Conservation (phyloP, 1,140 invertebrate genomes). For the Delia radicum region DNA sequence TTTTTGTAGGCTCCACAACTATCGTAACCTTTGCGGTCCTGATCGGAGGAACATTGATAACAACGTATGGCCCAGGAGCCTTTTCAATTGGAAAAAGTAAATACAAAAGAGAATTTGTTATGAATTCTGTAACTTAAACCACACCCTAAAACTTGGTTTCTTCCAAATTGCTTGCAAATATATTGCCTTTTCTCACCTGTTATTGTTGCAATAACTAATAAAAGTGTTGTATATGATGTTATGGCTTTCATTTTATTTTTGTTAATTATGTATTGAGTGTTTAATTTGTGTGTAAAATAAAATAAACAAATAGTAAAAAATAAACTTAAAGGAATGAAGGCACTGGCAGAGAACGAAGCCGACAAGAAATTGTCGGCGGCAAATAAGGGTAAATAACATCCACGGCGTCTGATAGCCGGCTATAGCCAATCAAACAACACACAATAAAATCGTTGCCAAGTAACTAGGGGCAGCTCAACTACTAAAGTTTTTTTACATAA, state of each 20-base stretch:
- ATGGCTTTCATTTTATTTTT: not conserved
- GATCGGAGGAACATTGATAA: conserved; percentile 83
- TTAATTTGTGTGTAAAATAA: not conserved
- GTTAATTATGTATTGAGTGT: not conserved
- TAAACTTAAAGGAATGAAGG: not conserved
- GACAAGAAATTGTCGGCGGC: too few species aligned
- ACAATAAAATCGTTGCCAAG: too few species aligned
- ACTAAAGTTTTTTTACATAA: too few species aligned
- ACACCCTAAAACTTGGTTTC: conserved; percentile 9
- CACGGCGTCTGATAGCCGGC: too few species aligned
- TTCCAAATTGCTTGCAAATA: not conserved
- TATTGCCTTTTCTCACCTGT: not conserved
- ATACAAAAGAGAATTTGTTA: too few species aligned
- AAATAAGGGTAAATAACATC: too few species aligned
- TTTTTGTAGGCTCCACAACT: conserved; percentile 83
- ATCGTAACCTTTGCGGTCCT: conserved; percentile 73
- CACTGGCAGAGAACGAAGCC: too few species aligned
- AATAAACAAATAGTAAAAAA: not conserved
- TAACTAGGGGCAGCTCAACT: too few species aligned
- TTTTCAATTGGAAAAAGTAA: conserved; percentile 15
- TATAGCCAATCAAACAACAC: too few species aligned
- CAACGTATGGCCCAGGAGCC: conserved; percentile 64
- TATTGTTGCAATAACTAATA: not conserved
- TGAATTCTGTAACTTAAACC: not conserved
- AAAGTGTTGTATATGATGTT: not conserved